A percentile compares a stretch with the other conserved stretches of the same genome.
Evolutionary conservation across 2,888 invertebrate species (phyloP).

Genomic region (Plagiodera versicolora): DNA sequence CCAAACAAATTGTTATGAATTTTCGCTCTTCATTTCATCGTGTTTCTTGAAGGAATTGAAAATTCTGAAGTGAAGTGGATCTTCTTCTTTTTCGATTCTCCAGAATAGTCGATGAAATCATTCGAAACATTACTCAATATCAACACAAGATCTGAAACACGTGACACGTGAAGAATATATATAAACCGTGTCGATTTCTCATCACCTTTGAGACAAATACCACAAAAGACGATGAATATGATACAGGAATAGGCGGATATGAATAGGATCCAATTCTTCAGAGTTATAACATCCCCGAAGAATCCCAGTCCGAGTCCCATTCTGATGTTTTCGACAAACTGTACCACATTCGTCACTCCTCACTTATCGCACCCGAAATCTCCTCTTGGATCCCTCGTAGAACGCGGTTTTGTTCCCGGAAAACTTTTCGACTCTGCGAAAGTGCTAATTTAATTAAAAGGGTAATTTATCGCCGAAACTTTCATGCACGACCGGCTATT

Average conservation of each 20-base stretch:
- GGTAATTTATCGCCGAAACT: constrained; percentile 26
- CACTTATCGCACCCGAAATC: neutral
- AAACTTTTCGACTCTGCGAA: constrained; percentile 2
- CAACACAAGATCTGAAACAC: neutral
- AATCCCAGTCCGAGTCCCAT: constrained; percentile 28
- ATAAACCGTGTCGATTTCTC: no score
- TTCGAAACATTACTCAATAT: neutral
- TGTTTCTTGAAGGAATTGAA: neutral
- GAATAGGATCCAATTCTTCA: constrained; percentile 45
- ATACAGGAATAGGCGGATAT: constrained; percentile 41
- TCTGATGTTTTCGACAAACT: constrained; percentile 15
- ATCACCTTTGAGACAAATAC: constrained; percentile 41
- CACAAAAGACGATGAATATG: constrained; percentile 37
- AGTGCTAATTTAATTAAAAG: constrained; percentile 38
- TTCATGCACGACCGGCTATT: constrained; percentile 14
- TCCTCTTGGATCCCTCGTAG: neutral
- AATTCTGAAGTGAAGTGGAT: neutral
- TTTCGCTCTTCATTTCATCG: neutral
- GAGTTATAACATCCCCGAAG: constrained; percentile 34
- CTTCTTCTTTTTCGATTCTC: neutral
- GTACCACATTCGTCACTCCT: neutral
- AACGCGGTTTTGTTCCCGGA: neutral
- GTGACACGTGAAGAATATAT: no score
- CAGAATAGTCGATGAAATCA: neutral
- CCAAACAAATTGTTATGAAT: no score